Conservation (phyloP, 2,888 invertebrate genomes). For the Coenonympha glycerion region DNA sequence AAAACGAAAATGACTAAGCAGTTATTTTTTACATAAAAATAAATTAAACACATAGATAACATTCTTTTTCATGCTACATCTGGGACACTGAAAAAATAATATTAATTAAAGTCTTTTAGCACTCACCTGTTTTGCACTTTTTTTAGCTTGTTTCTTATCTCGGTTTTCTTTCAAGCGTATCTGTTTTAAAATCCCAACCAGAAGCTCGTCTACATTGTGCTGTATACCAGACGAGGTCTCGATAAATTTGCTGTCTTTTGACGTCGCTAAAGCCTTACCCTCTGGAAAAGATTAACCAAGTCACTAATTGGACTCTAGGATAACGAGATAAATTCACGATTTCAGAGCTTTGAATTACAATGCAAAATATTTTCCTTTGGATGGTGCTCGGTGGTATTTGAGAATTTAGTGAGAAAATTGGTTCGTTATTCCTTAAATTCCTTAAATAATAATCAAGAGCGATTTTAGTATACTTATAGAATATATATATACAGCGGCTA, state of each 20-base stretch:
- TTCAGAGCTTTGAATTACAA: background rate
- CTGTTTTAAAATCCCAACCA: constrained; percentile 95
- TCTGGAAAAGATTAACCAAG: constrained; percentile 74
- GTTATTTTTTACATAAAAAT: background rate
- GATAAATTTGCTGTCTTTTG: constrained; percentile 93
- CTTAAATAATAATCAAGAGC: too few relatives aligned
- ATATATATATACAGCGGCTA: too few relatives aligned
- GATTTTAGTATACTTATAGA: too few relatives aligned
- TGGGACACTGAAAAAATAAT: background rate
- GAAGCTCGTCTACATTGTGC: constrained; percentile 96
- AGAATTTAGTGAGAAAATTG: too few relatives aligned
- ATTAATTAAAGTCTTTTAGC: background rate
- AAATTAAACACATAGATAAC: background rate
- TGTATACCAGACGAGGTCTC: constrained; percentile 97
- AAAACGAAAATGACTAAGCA: background rate
- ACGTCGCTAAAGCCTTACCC: constrained; percentile 91
- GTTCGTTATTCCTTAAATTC: too few relatives aligned
- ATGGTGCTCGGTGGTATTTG: background rate
- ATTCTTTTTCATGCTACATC: background rate
- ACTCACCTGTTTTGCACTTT: constrained; percentile 58
- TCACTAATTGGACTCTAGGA: constrained; percentile 1
- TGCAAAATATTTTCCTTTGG: background rate
- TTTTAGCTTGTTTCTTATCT: constrained; percentile 81
- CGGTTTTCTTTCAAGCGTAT: constrained; percentile 85
- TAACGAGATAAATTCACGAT: constrained; percentile 2